Conservation (phyloP, 1,140 invertebrate genomes). For the Neuroterus valhalla region DNA sequence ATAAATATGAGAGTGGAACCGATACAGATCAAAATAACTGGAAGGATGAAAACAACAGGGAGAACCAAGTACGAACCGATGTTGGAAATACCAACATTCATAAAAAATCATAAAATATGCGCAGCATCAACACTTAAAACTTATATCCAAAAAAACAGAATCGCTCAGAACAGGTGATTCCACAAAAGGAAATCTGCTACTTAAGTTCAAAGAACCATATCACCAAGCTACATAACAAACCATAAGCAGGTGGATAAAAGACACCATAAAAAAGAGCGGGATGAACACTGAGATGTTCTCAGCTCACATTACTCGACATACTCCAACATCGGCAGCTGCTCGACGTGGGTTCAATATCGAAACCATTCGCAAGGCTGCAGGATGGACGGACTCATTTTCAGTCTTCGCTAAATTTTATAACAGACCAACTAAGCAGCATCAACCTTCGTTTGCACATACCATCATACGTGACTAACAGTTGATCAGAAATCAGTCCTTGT, state of each 20-base stretch:
- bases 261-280: constrained; percentile 4
- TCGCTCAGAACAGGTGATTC: no score
- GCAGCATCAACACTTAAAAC: no score
- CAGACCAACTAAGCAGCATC: constrained; percentile 27
- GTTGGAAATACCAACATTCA: no score
- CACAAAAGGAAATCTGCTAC: no score
- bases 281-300: constrained; percentile 32
- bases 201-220: constrained; percentile 32
- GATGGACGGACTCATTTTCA: constrained; percentile 48
- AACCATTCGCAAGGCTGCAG: constrained; percentile 45
- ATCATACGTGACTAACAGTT: no score
- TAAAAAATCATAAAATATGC: no score
- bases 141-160: no score
- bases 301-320: constrained; percentile 45
- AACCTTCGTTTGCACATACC: not conserved
- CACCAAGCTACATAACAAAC: constrained; percentile 33
- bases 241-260: constrained; percentile 36
- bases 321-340: constrained; percentile 47
- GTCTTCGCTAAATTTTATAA: constrained; percentile 48
- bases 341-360: constrained; percentile 39
- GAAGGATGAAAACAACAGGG: no score
- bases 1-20: no score
- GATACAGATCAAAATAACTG: no score
- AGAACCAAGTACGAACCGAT: no score
- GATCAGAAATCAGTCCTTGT: no score